A percentile compares a stretch with the other conserved stretches of the same genome.
phyloP scores from a whole-genome alignment of 1,140 invertebrate species.

The Grapholita molesta region DNA sequence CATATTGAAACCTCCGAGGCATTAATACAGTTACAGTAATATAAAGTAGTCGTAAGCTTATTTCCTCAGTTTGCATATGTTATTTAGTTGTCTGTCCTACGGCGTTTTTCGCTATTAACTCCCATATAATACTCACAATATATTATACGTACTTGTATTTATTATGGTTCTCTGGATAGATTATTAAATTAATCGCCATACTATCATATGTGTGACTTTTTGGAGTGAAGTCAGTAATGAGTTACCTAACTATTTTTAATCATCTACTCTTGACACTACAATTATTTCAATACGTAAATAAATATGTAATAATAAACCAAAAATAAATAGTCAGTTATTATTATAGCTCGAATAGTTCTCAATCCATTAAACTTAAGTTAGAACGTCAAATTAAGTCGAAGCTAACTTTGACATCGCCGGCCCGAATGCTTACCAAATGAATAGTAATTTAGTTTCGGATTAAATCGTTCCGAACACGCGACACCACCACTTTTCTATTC shows the following conservation, averaged over 20 bases:
- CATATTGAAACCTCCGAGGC: background rate
- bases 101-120: background rate
- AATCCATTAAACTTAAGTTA: constrained; percentile 32
- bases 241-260: background rate
- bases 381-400: constrained; percentile 48
- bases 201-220: too few species aligned
- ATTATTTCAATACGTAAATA: background rate
- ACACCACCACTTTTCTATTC: constrained; percentile 77
- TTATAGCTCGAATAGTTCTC: background rate
- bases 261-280: background rate
- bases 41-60: background rate
- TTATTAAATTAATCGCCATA: too few species aligned
- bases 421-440: constrained; percentile 74
- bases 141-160: background rate
- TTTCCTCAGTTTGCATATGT: background rate
- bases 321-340: background rate
- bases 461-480: constrained; percentile 76
- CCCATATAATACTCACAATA: background rate
- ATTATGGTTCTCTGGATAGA: too few species aligned
- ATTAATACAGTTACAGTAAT: background rate
- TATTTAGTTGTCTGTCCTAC: background rate
- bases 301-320: background rate
- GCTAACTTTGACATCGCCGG: constrained; percentile 67
- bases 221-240: too few species aligned
- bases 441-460: constrained; percentile 76